Base-by-base conservation (phyloP, 2,888 invertebrate genomes). In the Drosophila neonasuta region DNA sequence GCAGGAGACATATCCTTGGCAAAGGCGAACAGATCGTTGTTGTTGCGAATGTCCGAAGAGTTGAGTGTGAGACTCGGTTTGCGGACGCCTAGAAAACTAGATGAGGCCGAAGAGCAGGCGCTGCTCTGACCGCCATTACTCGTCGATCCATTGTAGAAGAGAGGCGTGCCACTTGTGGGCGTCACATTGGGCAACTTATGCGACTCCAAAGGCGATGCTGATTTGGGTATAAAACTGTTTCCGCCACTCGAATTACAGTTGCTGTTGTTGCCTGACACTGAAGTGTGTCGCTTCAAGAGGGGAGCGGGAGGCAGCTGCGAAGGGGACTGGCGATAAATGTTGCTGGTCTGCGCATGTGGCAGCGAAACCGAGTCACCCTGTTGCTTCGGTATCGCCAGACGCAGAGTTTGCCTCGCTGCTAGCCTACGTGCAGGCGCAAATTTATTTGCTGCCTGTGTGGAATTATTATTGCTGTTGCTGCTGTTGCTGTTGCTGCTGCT, bases 381-480 rank as follows among this genome's bases (percentile, higher is more conserved):
- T 80, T 87, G 87, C 63, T 91, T 91, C 51, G 90, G 90, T 81
- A 91, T 91, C 11, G 90, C 90, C 70, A 91, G 75, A 2, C 91
- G 90, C 17, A 91, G 68, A 11, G 90, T 90, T 75, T 90, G 90
- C 8, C 91, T 79, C 1, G 91, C 90, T 24, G 90, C 90, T 77
- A 90, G 89, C 64, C 90, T 89, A 84, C 91, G 90, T 86, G 90
- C 88, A 88, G 90, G 90, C 90, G 91, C 90, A 79, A 88, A 89
- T 73, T 89, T 89, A 87, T 84, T 89, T 32, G 74, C 69, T n/a
- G 65, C 13, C 41, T 51, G 55, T 29, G 56, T n/a, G 10, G 32
- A 32, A 32, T 32, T 11, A 15, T 58, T 42, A 11, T 30, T 13
- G 44, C 48, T 64, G 72, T 4, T 42, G 74, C 11, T 49, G 44